These are phyloP conservation scores for Tetraodon nigroviridis DNA, from an alignment of 2,113 vertebrate species.

Conservation along the genomic window DNA sequence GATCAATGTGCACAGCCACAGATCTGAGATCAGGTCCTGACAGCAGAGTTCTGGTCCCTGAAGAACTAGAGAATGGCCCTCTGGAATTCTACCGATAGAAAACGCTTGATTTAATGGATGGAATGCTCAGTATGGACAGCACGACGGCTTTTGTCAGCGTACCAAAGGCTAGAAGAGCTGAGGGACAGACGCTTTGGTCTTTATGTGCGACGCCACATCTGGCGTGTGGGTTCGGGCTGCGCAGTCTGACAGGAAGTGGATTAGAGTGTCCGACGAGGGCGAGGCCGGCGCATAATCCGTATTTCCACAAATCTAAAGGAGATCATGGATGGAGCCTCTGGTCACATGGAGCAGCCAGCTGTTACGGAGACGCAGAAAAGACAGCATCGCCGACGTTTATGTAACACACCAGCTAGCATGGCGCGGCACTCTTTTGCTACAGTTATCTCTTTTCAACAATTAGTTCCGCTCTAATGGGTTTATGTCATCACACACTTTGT, in stretches of 20 bases:
- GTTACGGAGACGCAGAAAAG: constrained; percentile 24
- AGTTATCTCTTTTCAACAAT: neutral
- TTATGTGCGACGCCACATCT: constrained; percentile 36
- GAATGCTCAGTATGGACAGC: neutral
- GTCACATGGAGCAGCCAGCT: constrained; percentile 39
- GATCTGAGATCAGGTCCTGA: constrained; percentile 21
- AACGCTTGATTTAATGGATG: constrained; percentile 8
- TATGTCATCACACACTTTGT: constrained; percentile 5
- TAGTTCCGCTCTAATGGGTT: constrained; percentile 9
- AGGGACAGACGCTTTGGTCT: constrained; percentile 13
- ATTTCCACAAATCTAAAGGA: constrained; percentile 37
- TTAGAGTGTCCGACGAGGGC: constrained; percentile 42
- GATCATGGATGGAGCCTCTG: constrained; percentile 21
- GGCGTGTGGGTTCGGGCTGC: constrained; percentile 41
- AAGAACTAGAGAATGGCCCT: constrained; percentile 8
- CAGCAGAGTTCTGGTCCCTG: constrained; percentile 17
- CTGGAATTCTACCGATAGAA: constrained; percentile 9
- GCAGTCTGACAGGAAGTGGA: constrained; percentile 53
- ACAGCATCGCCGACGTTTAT: constrained; percentile 6
- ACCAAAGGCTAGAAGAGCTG: constrained; percentile 14
- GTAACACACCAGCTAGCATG: neutral
- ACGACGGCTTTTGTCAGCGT: neutral
- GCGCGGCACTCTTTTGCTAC: constrained; percentile 1
- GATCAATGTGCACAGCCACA: constrained; percentile 39
- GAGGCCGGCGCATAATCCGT: constrained; percentile 44